Conservation (phyloP, 2,797 vertebrate species). For the Anas bernieri region DNA sequence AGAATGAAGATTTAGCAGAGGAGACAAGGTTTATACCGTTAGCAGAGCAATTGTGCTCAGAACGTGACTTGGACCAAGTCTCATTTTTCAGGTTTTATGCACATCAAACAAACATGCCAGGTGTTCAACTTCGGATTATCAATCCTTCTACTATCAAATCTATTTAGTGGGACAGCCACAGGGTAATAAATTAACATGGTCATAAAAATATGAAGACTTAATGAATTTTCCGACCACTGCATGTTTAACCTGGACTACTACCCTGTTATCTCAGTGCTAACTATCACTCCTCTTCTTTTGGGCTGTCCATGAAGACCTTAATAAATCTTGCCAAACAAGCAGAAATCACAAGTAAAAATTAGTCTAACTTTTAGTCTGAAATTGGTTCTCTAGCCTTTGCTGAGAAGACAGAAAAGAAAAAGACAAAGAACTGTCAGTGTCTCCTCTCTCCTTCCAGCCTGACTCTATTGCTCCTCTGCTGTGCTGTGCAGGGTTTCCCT, state of each 20-base stretch:
- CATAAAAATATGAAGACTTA: neutral
- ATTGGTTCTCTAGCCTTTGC: neutral
- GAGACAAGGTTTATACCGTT: neutral
- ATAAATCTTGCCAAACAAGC: neutral
- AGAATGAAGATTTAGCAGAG: neutral
- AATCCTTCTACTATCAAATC: neutral
- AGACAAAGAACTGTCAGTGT: neutral
- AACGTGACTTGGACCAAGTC: neutral
- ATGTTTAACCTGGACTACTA: neutral
- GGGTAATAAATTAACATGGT: neutral
- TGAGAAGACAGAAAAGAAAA: neutral
- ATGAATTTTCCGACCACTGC: neutral
- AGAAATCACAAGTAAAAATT: neutral
- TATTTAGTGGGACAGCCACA: neutral
- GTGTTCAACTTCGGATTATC: neutral
- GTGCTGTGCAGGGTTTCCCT: neutral
- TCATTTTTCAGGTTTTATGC: neutral
- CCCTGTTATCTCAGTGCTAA: neutral
- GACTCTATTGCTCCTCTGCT: neutral
- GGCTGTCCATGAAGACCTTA: neutral
- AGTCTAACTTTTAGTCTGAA: neutral
- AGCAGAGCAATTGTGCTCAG: neutral
- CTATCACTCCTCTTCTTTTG: neutral
- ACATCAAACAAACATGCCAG: neutral
- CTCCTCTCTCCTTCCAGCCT: neutral